phyloP scores from a whole-genome alignment of 2,113 vertebrate species.

The Dicerorhinus sumatrensis region DNA sequence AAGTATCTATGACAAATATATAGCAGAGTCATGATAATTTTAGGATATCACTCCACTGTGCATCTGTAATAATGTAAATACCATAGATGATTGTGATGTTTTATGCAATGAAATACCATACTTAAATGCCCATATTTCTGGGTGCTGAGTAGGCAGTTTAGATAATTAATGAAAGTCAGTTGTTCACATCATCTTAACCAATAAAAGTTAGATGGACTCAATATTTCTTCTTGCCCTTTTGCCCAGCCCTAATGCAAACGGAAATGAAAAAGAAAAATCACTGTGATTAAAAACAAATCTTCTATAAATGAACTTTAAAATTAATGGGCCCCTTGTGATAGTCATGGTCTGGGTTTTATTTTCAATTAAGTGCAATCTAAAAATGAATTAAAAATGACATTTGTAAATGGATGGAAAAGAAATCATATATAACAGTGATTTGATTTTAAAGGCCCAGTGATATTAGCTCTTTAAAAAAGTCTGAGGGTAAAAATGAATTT shows the following conservation, averaged over 20 bases:
- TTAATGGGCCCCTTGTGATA: constrained; percentile 77
- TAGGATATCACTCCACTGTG: background rate
- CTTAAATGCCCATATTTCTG: constrained; percentile 68
- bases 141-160: constrained; percentile 54
- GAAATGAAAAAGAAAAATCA: constrained; percentile 78
- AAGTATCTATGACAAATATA: background rate
- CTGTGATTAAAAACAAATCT: constrained; percentile 81
- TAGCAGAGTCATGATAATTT: background rate
- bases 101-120: background rate
- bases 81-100: background rate
- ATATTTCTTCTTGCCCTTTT: constrained; percentile 80
- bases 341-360: constrained; percentile 76
- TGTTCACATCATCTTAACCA: constrained; percentile 80
- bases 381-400: constrained; percentile 81
- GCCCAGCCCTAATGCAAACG: constrained; percentile 70
- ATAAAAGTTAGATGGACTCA: constrained; percentile 74
- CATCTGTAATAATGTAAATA: background rate
- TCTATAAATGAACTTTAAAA: constrained; percentile 79
- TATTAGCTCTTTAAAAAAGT: constrained; percentile 50
- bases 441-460: constrained; percentile 64
- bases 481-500: constrained; percentile 31
- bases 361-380: constrained; percentile 80
- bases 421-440: constrained; percentile 76
- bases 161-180: constrained; percentile 79
- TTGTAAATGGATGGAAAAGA: constrained; percentile 80